Evolutionary conservation across 2,797 vertebrate genomes (phyloP), one percentile per base, ranked within the genome.

Genomic region (Hippoglossus hippoglossus): DNA sequence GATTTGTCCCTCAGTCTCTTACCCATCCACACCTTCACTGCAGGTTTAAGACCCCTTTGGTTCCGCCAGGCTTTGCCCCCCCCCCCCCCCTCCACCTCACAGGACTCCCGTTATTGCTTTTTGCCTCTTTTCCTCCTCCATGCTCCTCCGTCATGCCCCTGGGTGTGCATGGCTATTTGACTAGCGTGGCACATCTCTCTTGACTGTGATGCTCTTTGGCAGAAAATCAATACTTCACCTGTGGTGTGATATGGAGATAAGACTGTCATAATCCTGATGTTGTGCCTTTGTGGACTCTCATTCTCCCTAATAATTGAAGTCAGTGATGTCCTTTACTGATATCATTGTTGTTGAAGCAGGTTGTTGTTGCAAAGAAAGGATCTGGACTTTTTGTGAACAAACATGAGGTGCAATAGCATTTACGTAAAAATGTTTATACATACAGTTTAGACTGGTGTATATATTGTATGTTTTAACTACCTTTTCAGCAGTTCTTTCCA

Each of bases 171-270:
- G 73, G 66, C 63, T 73, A 85, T 54, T 63, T 79, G 53, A 71
- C 77, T 65, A 67, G 50, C 58, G n/a, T 81, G 94, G 87, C 84
- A 75, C 85, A 84, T 94, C 90, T 74, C 94, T 93, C 92, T 89
- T 95, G 92, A 95, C 92, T 91, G 87, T 95, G 94, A 97, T 97
- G 91, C 87, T 89, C 79, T 93, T 91, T 97, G 97, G 95, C 96
- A 96, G 96, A 81, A 97, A 97, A 98, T 99, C 97, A 94, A 96
- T 99, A 95, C 82, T 89, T 94, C 93, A 95, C 88, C 95, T 94
- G 88, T 90, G 94, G 93, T 83, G 88, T 88, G 94, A 96, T 96
- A 95, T 95, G 93, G 93, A 87, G 91, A 93, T 94, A 93, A 94
- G 92, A 94, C 95, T 92, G 93, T 95, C 89, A 88, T 96, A 96